Conservation (phyloP, 2,797 vertebrate species). For the Catharus ustulatus region DNA sequence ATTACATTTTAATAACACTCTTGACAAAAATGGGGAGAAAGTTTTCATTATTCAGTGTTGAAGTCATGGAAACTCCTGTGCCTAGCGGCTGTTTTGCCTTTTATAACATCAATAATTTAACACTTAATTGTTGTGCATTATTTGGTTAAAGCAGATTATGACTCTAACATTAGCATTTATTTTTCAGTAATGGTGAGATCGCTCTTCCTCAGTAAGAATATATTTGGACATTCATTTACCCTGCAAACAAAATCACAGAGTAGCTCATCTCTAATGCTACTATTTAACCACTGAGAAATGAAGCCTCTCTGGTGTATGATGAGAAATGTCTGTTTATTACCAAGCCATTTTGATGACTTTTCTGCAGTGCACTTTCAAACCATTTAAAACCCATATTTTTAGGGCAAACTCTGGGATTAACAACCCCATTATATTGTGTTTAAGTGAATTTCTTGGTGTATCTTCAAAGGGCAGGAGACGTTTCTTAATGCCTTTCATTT, state of each 20-base stretch:
- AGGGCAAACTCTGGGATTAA: conserved; percentile 7
- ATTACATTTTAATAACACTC: conserved; percentile 50
- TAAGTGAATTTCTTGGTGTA: conserved; percentile 1
- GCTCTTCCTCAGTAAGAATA: conserved; percentile 12
- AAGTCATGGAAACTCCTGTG: conserved; percentile 51
- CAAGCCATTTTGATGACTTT: conserved; percentile 39
- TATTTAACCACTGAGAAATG: conserved; percentile 17
- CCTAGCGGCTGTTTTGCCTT: conserved; percentile 34
- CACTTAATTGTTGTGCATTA: conserved; percentile 57
- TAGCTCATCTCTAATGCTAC: background rate
- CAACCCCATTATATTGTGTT: background rate
- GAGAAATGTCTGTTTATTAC: conserved; percentile 47
- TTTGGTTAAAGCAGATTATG: conserved; percentile 60
- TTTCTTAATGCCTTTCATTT: conserved; percentile 17
- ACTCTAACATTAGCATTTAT: conserved; percentile 49
- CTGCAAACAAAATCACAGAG: conserved; percentile 35
- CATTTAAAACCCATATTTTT: conserved; percentile 44
- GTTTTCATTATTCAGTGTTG: conserved; percentile 35
- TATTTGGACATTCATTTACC: conserved; percentile 48
- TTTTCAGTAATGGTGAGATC: conserved; percentile 34
- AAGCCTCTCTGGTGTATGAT: background rate
- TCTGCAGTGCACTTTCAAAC: background rate
- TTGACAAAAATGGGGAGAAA: background rate
- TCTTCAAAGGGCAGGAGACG: conserved; percentile 12
- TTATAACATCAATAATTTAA: conserved; percentile 66